Base-by-base conservation (phyloP, 1,140 invertebrate genomes). In the Planococcus citri region DNA sequence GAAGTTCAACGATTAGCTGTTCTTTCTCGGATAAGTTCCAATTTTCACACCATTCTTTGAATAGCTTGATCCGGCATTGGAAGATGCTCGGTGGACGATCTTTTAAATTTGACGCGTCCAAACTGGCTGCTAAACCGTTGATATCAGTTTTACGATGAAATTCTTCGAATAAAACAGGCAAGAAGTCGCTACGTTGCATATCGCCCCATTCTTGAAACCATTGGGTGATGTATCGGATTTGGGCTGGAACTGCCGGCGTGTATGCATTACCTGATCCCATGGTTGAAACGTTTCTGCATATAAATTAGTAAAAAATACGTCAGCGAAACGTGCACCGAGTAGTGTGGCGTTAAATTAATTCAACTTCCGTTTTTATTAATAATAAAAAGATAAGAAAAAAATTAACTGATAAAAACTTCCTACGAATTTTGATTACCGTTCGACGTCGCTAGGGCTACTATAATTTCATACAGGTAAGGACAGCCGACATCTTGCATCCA, bases 131-230 rank as follows among this genome's bases (percentile, higher is more conserved):
- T 25, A 94, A 78, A 67, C 89, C 87, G 76, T 92, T 90, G 0
- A 90, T 82, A 74, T 87, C 82, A 27, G 78, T 77, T 29, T 80
- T 80, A 3, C 6, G 68, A 17, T 27, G 2, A 20, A 87, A 82
- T 73, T 85, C 86, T 71, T 89, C 87, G 38, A 89, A 80, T 17
- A 94, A 78, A 69, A 93, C 83, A 22, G 86, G 85, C 33, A 94
- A 75, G 77, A 95, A 94, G 77, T 94, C 91, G 71, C 85, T 84
- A 69, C 88, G 82, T 77, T 95, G 91, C 78, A 93, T 83, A 74
- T 91, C 87, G 76, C 90, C 93, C 85, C 91, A 94, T 76, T 93
- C 89, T 74, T 85, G 82, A 78, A 95, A 95, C 92, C 92, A 95
- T 76, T 90, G 86, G 33, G 89, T 77, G 69, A 92, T 78, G 76